These are phyloP conservation scores for Galleria mellonella DNA, from an alignment of 1,140 invertebrate genomes.

Conservation along the genomic window DNA sequence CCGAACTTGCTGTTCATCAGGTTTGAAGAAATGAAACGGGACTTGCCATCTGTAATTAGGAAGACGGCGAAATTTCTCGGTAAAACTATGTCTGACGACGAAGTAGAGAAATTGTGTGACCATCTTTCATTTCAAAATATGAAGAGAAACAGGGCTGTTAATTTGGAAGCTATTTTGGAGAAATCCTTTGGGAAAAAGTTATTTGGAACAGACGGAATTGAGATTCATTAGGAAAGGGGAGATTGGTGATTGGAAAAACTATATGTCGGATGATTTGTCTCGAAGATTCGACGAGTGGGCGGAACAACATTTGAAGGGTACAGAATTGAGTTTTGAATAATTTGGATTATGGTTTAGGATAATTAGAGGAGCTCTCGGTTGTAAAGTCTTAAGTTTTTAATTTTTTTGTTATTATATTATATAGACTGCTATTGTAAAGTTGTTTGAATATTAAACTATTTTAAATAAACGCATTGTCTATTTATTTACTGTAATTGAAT, in stretches of 20 bases:
- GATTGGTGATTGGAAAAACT: slow-evolving; percentile 89
- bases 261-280: slow-evolving; percentile 83
- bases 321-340: slow-evolving; percentile 78
- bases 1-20: slow-evolving; percentile 87
- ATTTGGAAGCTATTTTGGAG: slow-evolving; percentile 79
- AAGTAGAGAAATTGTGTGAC: slow-evolving; percentile 80
- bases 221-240: slow-evolving; percentile 88
- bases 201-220: slow-evolving; percentile 71
- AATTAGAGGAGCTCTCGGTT: too few relatives aligned
- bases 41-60: slow-evolving; percentile 78
- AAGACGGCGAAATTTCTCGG: slow-evolving; percentile 84
- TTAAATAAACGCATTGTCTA: too few relatives aligned
- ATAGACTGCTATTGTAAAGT: too few relatives aligned
- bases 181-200: slow-evolving; percentile 66
- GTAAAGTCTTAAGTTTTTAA: too few relatives aligned
- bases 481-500: too few relatives aligned
- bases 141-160: slow-evolving; percentile 86
- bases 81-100: slow-evolving; percentile 78
- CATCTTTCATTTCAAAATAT: slow-evolving; percentile 88
- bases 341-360: too few relatives aligned
- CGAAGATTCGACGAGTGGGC: slow-evolving; percentile 85
- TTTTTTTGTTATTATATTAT: too few relatives aligned
- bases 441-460: too few relatives aligned
- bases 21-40: slow-evolving; percentile 90
- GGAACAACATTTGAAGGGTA: slow-evolving; percentile 78